A percentile compares a stretch with the other conserved stretches of the same genome.
Evolutionary conservation across 2,888 invertebrate species (phyloP).

Genomic region (Doris montereyensis): DNA sequence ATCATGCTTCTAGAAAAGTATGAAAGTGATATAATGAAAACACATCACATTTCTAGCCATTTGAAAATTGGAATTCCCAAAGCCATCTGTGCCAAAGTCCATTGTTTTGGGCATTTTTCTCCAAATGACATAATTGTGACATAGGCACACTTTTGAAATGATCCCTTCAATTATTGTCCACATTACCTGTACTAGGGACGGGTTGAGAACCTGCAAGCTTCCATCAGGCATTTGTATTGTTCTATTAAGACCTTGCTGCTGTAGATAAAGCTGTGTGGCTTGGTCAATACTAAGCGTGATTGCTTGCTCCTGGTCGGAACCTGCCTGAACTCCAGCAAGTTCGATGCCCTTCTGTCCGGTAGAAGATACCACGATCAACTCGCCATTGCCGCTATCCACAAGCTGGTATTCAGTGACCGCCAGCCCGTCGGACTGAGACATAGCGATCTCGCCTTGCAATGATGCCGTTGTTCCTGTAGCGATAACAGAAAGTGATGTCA

Average conservation of each 20-base stretch:
- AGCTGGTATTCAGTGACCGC: slow-evolving; percentile 16
- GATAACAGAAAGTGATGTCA: not conserved
- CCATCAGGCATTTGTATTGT: slow-evolving; percentile 55
- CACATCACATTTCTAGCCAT: too few relatives aligned
- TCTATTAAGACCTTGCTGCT: slow-evolving; percentile 54
- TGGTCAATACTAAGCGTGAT: slow-evolving; percentile 61
- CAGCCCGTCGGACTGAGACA: not conserved
- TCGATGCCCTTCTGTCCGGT: not conserved
- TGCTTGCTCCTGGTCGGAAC: slow-evolving; percentile 45
- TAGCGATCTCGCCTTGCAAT: not conserved
- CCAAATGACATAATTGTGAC: too few relatives aligned
- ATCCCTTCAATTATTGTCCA: too few relatives aligned
- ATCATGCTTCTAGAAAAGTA: too few relatives aligned
- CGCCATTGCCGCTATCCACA: slow-evolving; percentile 11
- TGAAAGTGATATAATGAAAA: too few relatives aligned
- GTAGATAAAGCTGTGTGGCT: slow-evolving; percentile 56
- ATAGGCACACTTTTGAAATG: too few relatives aligned
- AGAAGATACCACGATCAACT: slow-evolving; percentile 33
- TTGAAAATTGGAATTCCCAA: too few relatives aligned
- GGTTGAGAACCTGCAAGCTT: slow-evolving; percentile 57
- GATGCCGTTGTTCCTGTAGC: not conserved
- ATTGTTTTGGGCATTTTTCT: too few relatives aligned
- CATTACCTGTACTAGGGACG: slow-evolving; percentile 35
- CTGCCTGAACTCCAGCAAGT: not conserved
- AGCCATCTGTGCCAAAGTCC: too few relatives aligned